Evolutionary conservation across 2,888 invertebrate species (phyloP).

Genomic region (Euplagia quadripunctaria): DNA sequence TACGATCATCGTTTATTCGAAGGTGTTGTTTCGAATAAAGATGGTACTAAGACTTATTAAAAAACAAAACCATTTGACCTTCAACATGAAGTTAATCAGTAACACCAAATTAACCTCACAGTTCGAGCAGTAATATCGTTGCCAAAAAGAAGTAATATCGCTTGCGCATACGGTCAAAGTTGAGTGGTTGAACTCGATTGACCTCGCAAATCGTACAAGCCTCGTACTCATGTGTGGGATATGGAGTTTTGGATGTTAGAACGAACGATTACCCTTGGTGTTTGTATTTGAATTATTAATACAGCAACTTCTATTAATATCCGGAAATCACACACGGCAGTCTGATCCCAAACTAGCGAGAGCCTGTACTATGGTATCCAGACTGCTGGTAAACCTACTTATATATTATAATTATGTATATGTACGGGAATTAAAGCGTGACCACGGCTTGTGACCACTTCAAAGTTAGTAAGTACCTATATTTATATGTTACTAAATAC

Average conservation of each 20-base stretch:
- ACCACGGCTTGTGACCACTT: too few relatives aligned
- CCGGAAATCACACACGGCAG: too few relatives aligned
- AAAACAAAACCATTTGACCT: constrained; percentile 17
- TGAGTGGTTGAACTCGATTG: constrained; percentile 78
- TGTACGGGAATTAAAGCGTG: too few relatives aligned
- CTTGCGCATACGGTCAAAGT: constrained; percentile 75
- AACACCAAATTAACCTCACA: constrained; percentile 41
- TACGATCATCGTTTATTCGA: too few relatives aligned
- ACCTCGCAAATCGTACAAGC: constrained; percentile 68
- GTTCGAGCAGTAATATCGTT: constrained; percentile 39
- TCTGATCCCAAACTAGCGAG: too few relatives aligned
- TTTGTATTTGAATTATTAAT: neutral
- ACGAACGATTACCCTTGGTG: neutral
- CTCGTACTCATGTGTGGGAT: constrained; percentile 3
- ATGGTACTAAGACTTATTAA: too few relatives aligned
- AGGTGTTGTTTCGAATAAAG: too few relatives aligned
- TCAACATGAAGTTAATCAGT: constrained; percentile 33
- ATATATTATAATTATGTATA: too few relatives aligned
- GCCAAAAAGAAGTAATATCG: constrained; percentile 35
- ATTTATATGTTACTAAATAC: too few relatives aligned
- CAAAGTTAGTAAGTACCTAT: too few relatives aligned
- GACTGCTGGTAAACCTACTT: too few relatives aligned
- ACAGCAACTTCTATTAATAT: neutral
- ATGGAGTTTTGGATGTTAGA: constrained; percentile 7
- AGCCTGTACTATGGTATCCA: too few relatives aligned